A percentile compares a stretch with the other conserved stretches of the same genome.
These are phyloP conservation scores for Conus ventricosus DNA, from an alignment of 1,140 invertebrate genomes.

Conservation along the genomic window DNA sequence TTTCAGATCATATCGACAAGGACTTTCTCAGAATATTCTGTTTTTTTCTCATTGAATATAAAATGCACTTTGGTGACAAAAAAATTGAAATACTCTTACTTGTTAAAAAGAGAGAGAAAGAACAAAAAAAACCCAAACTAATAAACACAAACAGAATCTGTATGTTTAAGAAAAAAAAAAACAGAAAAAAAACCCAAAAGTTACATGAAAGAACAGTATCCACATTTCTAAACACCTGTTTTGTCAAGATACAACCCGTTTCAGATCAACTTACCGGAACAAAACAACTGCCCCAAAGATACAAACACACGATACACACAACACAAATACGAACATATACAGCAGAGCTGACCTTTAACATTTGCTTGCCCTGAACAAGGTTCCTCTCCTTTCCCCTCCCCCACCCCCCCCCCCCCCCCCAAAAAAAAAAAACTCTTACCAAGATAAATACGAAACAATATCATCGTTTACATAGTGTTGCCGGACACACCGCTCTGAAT, in stretches of 20 bases:
- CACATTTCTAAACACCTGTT: too few species aligned
- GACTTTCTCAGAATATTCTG: background rate
- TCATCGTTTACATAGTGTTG: background rate
- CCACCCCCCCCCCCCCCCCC: background rate
- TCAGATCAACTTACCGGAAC: too few species aligned
- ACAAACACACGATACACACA: background rate
- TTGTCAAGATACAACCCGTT: too few species aligned
- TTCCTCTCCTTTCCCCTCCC: background rate
- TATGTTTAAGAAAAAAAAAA: too few species aligned
- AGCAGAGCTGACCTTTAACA: conserved; percentile 7
- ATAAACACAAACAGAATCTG: too few species aligned
- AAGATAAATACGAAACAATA: background rate
- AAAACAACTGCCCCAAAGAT: too few species aligned
- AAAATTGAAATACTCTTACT: too few species aligned
- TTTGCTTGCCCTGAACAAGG: background rate
- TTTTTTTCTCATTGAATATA: background rate
- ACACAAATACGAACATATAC: background rate
- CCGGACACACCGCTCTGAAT: background rate
- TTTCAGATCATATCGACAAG: background rate
- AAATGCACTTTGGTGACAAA: conserved; percentile 2
- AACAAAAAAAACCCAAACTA: too few species aligned
- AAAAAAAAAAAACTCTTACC: background rate
- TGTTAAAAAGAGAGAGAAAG: too few species aligned
- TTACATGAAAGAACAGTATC: too few species aligned
- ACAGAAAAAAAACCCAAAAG: too few species aligned